A percentile compares a stretch with the other conserved stretches of the same genome.
Conservation (phyloP, 2,888 invertebrate genomes). For the Chalcosyrphus nemorum region DNA sequence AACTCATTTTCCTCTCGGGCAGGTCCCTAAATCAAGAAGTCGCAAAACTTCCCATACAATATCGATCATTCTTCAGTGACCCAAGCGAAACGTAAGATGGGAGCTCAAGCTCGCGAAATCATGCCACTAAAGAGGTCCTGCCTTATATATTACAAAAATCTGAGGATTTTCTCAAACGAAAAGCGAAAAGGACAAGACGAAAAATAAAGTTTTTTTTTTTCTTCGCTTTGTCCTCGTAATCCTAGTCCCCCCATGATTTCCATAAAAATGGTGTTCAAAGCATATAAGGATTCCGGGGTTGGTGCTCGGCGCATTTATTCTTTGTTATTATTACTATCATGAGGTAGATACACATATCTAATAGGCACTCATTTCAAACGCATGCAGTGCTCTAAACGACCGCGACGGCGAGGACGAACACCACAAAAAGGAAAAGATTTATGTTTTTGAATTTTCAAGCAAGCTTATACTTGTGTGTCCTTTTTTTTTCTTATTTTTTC, state of each 20-base stretch:
- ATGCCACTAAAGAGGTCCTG: slow-evolving; percentile 3
- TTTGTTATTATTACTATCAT: slow-evolving; percentile 56
- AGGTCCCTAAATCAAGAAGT: slow-evolving; percentile 67
- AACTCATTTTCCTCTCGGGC: slow-evolving; percentile 63
- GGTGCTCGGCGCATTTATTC: slow-evolving; percentile 32
- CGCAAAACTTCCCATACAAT: slow-evolving; percentile 48
- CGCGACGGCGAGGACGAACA: slow-evolving; percentile 36
- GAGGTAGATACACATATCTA: slow-evolving; percentile 51
- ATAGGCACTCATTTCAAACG: slow-evolving; percentile 60
- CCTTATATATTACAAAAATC: slow-evolving; percentile 43
- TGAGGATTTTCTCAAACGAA: background rate
- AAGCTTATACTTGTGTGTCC: slow-evolving; percentile 41
- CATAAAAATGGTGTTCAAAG: slow-evolving; percentile 35
- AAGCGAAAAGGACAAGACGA: background rate
- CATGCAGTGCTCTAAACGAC: slow-evolving; percentile 43
- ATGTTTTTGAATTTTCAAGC: slow-evolving; percentile 61
- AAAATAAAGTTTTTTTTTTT: background rate
- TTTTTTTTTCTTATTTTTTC: slow-evolving; percentile 18
- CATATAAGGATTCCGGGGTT: background rate
- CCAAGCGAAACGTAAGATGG: slow-evolving; percentile 33
- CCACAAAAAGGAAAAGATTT: slow-evolving; percentile 53
- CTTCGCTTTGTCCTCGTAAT: background rate
- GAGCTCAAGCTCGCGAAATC: background rate
- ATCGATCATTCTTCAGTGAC: slow-evolving; percentile 62
- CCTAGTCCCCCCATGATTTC: slow-evolving; percentile 47